Conservation (phyloP, 2,888 invertebrate species). For the Zeuzera pyrina region DNA sequence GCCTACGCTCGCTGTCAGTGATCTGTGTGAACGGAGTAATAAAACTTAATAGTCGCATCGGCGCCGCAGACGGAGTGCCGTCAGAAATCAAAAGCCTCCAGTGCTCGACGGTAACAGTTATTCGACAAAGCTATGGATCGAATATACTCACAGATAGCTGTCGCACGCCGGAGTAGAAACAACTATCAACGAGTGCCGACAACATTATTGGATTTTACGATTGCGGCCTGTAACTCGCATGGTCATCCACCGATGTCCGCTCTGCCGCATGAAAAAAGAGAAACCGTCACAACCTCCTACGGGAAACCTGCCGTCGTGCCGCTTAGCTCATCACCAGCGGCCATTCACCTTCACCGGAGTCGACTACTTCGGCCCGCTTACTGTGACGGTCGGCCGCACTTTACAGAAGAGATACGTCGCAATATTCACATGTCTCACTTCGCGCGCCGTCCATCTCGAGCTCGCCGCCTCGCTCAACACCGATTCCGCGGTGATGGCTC, state of each 20-base stretch:
- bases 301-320: conserved; percentile 6
- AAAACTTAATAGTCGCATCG: background rate
- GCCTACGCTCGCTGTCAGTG: too few relatives aligned
- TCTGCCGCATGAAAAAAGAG: too few relatives aligned
- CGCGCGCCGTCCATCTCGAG: conserved; percentile 7
- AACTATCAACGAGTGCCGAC: background rate
- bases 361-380: conserved; percentile 15
- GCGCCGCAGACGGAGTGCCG: background rate
- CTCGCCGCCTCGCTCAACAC: conserved; percentile 2
- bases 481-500: conserved; percentile 12
- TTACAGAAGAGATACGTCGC: conserved; percentile 9
- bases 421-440: conserved; percentile 7
- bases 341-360: conserved; percentile 11
- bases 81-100: background rate
- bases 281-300: conserved; percentile 5
- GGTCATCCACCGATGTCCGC: too few relatives aligned
- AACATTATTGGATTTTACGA: background rate
- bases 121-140: too few relatives aligned
- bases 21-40: background rate
- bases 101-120: background rate
- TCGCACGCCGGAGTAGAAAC: background rate
- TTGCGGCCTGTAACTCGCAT: too few relatives aligned
- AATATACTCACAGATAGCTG: background rate
- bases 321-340: conserved; percentile 6
- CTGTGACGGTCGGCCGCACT: conserved; percentile 10